A percentile compares a stretch with the other conserved stretches of the same genome.
phyloP scores from a whole-genome alignment of 2,113 vertebrate species.

The Leptosomus discolor region DNA sequence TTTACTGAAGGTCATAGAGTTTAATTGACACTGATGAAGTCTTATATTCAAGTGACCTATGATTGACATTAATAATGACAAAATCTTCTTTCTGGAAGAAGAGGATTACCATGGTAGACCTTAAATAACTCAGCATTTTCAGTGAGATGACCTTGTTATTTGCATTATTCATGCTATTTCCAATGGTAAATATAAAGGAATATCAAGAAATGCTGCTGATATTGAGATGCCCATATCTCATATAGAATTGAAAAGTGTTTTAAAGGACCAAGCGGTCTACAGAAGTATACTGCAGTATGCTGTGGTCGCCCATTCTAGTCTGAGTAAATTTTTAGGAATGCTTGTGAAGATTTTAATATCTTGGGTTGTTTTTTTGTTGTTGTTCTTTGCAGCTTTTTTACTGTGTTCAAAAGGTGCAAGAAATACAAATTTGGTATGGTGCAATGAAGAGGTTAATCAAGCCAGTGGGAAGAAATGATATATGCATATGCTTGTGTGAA shows the following conservation, averaged over 20 bases:
- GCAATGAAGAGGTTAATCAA: neutral
- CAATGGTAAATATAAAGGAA: neutral
- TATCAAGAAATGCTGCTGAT: neutral
- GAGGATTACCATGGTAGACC: neutral
- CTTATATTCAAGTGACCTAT: conserved; percentile 30
- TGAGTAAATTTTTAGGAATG: neutral
- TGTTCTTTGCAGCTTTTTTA: neutral
- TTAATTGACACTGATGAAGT: conserved; percentile 59
- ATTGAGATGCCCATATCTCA: neutral
- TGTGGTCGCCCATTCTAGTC: neutral
- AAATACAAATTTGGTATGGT: neutral
- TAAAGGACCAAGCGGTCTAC: neutral
- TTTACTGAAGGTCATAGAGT: conserved; percentile 47
- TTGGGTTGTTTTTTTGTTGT: neutral
- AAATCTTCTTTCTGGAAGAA: conserved; percentile 18
- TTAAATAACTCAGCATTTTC: conserved; percentile 28
- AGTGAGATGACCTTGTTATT: conserved; percentile 27
- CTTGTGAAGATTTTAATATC: neutral
- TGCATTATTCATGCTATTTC: conserved; percentile 38
- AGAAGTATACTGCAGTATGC: neutral
- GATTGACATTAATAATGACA: conserved; percentile 45
- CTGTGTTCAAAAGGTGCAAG: neutral
- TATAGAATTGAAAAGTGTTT: neutral
- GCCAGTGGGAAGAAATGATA: neutral
- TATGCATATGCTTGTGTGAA: neutral